A percentile compares a stretch with the other conserved stretches of the same genome.
These are phyloP conservation scores for Chrysochloris asiatica DNA, from an alignment of 2,113 vertebrate genomes.

Conservation along the genomic window DNA sequence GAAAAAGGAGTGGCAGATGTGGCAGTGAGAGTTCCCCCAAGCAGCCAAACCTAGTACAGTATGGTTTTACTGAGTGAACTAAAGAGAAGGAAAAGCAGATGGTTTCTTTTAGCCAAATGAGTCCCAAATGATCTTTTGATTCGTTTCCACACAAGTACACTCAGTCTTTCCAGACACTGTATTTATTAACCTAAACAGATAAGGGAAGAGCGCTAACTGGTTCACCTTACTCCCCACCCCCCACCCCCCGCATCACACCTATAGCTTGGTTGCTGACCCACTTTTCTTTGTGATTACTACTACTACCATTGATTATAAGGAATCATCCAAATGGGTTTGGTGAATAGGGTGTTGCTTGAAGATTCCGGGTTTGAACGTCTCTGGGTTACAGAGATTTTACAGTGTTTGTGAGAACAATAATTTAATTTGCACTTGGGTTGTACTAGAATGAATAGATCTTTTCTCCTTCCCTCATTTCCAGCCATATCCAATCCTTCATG, in stretches of 20 bases:
- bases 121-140: background rate
- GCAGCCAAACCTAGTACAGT: background rate
- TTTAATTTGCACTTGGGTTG: background rate
- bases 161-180: slow-evolving; percentile 16
- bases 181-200: background rate
- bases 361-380: background rate
- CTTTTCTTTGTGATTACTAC: background rate
- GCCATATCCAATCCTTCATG: background rate
- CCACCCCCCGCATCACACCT: slow-evolving; percentile 12
- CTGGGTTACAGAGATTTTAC: background rate
- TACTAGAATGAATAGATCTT: background rate
- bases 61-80: background rate
- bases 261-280: background rate
- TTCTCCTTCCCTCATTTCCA: background rate
- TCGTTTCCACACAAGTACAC: slow-evolving; percentile 4
- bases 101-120: background rate
- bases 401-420: background rate
- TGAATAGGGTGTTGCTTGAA: background rate
- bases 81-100: background rate
- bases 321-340: background rate
- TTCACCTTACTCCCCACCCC: background rate
- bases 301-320: background rate
- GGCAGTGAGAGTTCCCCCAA: background rate
- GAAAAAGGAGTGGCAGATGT: background rate
- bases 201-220: slow-evolving; percentile 20